Conservation (phyloP, 2,113 vertebrate species). For the Colinus virginianus region DNA sequence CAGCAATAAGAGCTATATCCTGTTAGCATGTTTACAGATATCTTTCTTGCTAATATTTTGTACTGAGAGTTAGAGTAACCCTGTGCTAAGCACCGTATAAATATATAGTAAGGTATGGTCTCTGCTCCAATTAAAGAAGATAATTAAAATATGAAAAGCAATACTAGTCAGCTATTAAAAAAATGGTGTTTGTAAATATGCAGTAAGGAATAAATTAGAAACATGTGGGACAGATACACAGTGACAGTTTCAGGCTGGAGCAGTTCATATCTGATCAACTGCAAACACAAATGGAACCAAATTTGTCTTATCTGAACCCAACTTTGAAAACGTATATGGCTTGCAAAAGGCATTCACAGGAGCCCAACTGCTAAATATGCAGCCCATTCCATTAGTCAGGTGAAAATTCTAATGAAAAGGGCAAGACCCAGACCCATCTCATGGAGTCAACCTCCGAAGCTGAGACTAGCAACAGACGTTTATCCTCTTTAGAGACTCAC, state of each 20-base stretch:
- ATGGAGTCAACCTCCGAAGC: neutral
- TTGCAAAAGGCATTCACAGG: neutral
- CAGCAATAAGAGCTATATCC: slow-evolving; percentile 11
- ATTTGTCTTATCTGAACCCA: neutral
- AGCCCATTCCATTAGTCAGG: neutral
- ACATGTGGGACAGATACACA: neutral
- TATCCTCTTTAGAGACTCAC: neutral
- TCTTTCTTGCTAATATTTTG: neutral
- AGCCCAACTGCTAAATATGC: neutral
- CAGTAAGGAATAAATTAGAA: neutral
- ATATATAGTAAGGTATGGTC: neutral
- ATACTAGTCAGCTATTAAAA: neutral
- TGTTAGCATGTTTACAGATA: slow-evolving; percentile 2
- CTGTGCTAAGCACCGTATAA: neutral
- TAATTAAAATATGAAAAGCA: neutral
- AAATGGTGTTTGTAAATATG: neutral
- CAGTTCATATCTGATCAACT: neutral
- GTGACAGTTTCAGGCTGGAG: neutral
- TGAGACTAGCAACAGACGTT: neutral
- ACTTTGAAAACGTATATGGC: neutral
- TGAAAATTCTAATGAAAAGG: neutral
- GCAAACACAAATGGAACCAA: neutral
- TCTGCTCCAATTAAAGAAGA: neutral
- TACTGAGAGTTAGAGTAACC: neutral
- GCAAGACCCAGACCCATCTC: neutral